Evolutionary conservation across 2,113 vertebrate species (phyloP).

Genomic region (human (Homo sapiens)): GRCh38 chr2:19552001-19552500

Average conservation of each 20-base stretch:
- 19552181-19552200: background rate
- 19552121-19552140: background rate
- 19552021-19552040: background rate
- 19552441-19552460: conserved; percentile 71
- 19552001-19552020: background rate
- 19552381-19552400: conserved; percentile 70
- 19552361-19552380: conserved; percentile 44
- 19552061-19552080: background rate
- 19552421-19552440: conserved; percentile 69
- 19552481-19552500: conserved; percentile 75
- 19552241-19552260: background rate
- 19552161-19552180: background rate
- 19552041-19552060: background rate
- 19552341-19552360: conserved; percentile 49
- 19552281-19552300: conserved; percentile 48
- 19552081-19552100: background rate
- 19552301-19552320: conserved; percentile 18
- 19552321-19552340: conserved; percentile 49
- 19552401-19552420: conserved; percentile 60
- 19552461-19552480: conserved; percentile 64
- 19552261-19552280: background rate
- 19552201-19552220: background rate
- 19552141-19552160: background rate
- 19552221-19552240: background rate
- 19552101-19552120: background rate